Conservation (phyloP, 2,888 invertebrate genomes). For the Meghimatium bilineatum region DNA sequence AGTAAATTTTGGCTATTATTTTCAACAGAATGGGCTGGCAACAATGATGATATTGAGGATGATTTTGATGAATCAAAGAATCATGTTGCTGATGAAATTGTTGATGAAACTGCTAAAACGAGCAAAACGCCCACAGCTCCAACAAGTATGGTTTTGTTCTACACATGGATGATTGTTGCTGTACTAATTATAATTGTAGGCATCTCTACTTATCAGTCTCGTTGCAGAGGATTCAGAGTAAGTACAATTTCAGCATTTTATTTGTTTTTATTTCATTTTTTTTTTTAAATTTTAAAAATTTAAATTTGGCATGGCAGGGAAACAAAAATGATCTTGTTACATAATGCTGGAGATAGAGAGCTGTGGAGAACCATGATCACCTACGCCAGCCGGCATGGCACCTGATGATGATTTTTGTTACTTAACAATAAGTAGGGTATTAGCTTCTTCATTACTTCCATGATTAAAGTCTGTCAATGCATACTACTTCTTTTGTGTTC, state of each 20-base stretch:
- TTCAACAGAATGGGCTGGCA: slow-evolving; percentile 16
- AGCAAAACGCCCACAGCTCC: slow-evolving; percentile 47
- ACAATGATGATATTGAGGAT: slow-evolving; percentile 15
- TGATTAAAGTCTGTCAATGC: too few species aligned
- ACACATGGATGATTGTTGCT: slow-evolving; percentile 58
- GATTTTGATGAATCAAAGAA: slow-evolving; percentile 22
- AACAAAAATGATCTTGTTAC: too few species aligned
- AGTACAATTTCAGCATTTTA: background rate
- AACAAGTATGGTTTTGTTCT: slow-evolving; percentile 55
- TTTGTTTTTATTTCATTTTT: too few species aligned
- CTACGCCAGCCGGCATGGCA: too few species aligned
- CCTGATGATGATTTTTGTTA: too few species aligned
- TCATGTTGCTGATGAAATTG: slow-evolving; percentile 40
- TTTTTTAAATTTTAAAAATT: too few species aligned
- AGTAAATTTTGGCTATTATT: background rate
- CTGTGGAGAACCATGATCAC: too few species aligned
- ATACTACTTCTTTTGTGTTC: too few species aligned
- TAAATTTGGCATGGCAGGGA: too few species aligned
- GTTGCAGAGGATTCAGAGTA: slow-evolving; percentile 48
- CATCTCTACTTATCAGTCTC: slow-evolving; percentile 53
- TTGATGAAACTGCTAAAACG: slow-evolving; percentile 46
- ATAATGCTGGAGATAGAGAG: too few species aligned
- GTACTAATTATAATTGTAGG: slow-evolving; percentile 50
- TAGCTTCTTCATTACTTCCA: too few species aligned
- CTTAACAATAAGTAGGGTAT: too few species aligned